phyloP scores from a whole-genome alignment of 2,888 invertebrate genomes.

The Epinotia demarniana region DNA sequence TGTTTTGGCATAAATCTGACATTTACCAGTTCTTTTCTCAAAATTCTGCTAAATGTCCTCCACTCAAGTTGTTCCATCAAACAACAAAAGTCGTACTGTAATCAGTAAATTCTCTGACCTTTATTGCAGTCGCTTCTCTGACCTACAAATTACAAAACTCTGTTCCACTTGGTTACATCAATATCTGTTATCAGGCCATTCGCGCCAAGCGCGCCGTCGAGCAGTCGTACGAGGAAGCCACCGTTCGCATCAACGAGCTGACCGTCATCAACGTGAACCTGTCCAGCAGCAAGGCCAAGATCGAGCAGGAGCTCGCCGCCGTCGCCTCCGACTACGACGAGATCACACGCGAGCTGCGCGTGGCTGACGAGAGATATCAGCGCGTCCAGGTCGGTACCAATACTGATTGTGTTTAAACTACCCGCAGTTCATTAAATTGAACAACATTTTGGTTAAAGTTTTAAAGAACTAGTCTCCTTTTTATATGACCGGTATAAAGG shows the following conservation, averaged over 20 bases:
- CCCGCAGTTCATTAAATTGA: too few species aligned
- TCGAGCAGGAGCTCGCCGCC: constrained; percentile 96
- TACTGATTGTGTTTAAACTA: neutral
- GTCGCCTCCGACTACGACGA: constrained; percentile 99
- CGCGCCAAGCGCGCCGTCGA: constrained; percentile 96
- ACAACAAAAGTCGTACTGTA: neutral
- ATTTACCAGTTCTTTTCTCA: too few species aligned
- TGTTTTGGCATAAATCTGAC: too few species aligned
- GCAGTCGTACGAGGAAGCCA: constrained; percentile 95
- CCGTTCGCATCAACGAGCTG: constrained; percentile 96
- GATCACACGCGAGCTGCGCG: constrained; percentile 97
- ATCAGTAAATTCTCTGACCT: too few species aligned
- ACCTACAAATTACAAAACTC: neutral
- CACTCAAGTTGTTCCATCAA: too few species aligned
- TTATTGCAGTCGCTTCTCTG: too few species aligned
- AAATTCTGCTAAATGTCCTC: too few species aligned
- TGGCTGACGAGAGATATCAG: constrained; percentile 97
- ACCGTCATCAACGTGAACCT: constrained; percentile 98
- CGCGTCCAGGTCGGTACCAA: constrained; percentile 87
- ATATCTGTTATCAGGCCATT: constrained; percentile 87
- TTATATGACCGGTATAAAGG: too few species aligned
- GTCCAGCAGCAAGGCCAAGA: constrained; percentile 96
- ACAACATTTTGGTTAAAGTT: too few species aligned
- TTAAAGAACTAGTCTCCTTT: too few species aligned
- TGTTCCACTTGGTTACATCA: neutral